phyloP scores from a whole-genome alignment of 2,797 vertebrate species.

The Anableps anableps region DNA sequence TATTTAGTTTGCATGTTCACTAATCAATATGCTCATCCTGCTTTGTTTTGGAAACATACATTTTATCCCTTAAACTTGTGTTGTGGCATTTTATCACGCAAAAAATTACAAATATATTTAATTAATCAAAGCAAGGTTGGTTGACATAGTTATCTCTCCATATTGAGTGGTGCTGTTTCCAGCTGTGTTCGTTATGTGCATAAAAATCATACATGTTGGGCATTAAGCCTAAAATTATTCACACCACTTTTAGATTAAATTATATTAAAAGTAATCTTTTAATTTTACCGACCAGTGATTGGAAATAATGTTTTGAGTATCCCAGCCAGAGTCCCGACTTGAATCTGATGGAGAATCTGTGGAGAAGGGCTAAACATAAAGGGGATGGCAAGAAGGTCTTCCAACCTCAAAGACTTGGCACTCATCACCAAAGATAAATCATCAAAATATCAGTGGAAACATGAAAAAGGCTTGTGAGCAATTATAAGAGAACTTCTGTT shows the following conservation, averaged over 20 bases:
- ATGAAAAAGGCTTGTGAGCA: not conserved
- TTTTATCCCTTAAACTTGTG: not conserved
- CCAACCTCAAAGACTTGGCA: not conserved
- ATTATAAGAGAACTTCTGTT: not conserved
- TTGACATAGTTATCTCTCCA: not conserved
- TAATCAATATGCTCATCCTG: slow-evolving; percentile 5
- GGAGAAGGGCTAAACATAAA: not conserved
- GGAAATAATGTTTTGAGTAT: not conserved
- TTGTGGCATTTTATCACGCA: not conserved
- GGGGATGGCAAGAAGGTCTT: not conserved
- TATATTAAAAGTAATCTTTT: not conserved
- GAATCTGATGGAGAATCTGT: not conserved
- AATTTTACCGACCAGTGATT: slow-evolving; percentile 1
- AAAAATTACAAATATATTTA: not conserved
- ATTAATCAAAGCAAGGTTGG: not conserved
- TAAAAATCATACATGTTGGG: not conserved
- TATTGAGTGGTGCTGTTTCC: not conserved
- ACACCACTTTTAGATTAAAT: not conserved
- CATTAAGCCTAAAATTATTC: not conserved
- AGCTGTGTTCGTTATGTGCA: not conserved
- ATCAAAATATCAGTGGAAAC: not conserved
- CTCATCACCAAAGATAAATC: not conserved
- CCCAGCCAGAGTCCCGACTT: not conserved
- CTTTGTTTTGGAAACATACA: not conserved
- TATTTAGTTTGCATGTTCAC: not conserved